Evolutionary conservation across 2,113 vertebrate species (phyloP), one percentile per base, ranked within the genome.

Genomic region (Sinocyclocheilus grahami): DNA sequence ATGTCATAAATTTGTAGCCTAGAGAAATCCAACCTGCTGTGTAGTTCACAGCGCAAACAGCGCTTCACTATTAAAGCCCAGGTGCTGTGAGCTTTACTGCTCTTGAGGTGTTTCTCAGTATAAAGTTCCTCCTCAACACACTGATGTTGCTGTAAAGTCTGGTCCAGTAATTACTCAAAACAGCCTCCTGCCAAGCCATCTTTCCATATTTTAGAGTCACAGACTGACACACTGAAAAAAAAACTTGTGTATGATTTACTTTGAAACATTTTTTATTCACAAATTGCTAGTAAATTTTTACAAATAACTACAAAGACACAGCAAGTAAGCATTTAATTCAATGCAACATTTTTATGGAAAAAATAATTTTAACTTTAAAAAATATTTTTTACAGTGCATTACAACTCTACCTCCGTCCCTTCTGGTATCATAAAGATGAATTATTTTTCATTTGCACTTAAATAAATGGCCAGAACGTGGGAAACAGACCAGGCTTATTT

Each of bases 21-120:
- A 39, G 10, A 86, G 90, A 92, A 91, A 92, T 83, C 18, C 85
- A 89, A 91, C 71, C 87, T 87, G 86, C 86, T 37, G 80, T 77
- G 75, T 69, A 7, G 88, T 91, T 89, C 81, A 84, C 78, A 78
- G 65, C 86, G 71, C 12, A 75, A 53, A 18, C 69, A 78, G 39
- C 60, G 77, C 77, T 75, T 81, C 51, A 22, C 33, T 62, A 82
- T 67, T 81, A 82, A 82, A 69, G 42, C 78, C 51, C 85, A 90
- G 82, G 84, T 86, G 84, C 69, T 79, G 69, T 24, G 42, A 72
- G 81, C 72, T 79, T 78, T 77, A 82, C n/a, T 85, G 27, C 79
- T 55, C 12, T 79, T 18, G 75, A 46, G 37, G 55, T 69, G 30
- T 58, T 67, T 81, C 48, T 84, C 37, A 14, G 71, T 84, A 48